A percentile compares a stretch with the other conserved stretches of the same genome.
These are phyloP conservation scores for Megalops cyprinoides DNA, from an alignment of 2,797 vertebrate genomes.

Conservation along the genomic window DNA sequence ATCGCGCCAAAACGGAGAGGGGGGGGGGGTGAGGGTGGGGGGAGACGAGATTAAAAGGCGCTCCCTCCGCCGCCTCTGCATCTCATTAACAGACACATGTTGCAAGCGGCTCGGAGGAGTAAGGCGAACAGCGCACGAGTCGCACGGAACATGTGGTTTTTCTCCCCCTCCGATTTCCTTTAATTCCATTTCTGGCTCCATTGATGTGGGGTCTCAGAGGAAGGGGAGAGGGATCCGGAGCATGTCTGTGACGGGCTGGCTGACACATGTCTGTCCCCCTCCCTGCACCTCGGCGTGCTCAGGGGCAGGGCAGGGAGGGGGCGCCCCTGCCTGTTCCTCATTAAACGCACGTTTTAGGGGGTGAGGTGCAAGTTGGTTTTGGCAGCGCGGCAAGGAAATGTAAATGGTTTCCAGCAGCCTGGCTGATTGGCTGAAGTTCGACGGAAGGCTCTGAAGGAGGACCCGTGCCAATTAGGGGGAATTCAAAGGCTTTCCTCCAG, in stretches of 20 bases:
- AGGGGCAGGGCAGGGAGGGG: background rate
- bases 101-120: constrained; percentile 44
- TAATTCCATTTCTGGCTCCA: constrained; percentile 41
- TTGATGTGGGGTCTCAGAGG: constrained; percentile 43
- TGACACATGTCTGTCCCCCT: constrained; percentile 40
- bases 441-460: constrained; percentile 41
- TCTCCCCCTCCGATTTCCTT: constrained; percentile 44
- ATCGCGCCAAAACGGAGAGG: background rate
- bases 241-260: constrained; percentile 30
- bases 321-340: constrained; percentile 39
- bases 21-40: too few species aligned
- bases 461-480: constrained; percentile 38
- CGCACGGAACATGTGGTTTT: constrained; percentile 36
- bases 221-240: constrained; percentile 1
- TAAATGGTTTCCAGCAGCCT: constrained; percentile 35
- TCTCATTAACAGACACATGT: constrained; percentile 58
- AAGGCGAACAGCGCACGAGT: constrained; percentile 2
- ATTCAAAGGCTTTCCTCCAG: constrained; percentile 33
- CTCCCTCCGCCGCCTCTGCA: constrained; percentile 27
- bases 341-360: constrained; percentile 34
- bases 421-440: constrained; percentile 20
- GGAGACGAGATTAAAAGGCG: constrained; percentile 46
- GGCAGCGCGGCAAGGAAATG: constrained; percentile 38
- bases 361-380: constrained; percentile 38
- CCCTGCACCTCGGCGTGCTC: background rate